Conservation (phyloP, 2,113 vertebrate species). For the Amblyopsis rosae region DNA sequence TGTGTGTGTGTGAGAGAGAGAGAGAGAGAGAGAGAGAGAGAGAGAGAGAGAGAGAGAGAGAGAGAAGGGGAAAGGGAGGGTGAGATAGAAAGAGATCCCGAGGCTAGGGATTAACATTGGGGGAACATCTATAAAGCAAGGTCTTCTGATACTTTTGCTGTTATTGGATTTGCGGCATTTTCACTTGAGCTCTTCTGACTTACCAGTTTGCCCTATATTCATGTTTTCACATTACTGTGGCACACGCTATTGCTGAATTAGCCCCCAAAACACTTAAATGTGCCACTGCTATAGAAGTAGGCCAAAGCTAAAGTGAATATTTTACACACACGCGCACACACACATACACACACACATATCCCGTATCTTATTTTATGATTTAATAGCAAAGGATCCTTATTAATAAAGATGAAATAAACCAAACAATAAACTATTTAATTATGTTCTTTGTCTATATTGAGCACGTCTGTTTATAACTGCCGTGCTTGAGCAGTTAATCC, state of each 20-base stretch:
- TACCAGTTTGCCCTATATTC: conserved; percentile 56
- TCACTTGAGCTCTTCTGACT: conserved; percentile 20
- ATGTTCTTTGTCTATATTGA: conserved; percentile 56
- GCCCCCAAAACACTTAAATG: conserved; percentile 57
- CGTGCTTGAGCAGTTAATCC: conserved; percentile 61
- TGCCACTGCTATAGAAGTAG: conserved; percentile 59
- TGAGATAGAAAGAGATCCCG: conserved; percentile 5
- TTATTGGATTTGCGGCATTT: conserved; percentile 58
- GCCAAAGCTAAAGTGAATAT: conserved; percentile 51
- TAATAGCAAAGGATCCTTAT: conserved; percentile 53
- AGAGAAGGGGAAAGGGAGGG: background rate
- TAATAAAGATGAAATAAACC: conserved; percentile 40
- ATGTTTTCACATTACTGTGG: conserved; percentile 60
- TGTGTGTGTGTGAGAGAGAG: background rate
- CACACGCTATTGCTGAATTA: conserved; percentile 40
- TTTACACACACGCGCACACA: conserved; percentile 10
- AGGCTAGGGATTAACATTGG: conserved; percentile 39
- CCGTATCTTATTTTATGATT: conserved; percentile 65
- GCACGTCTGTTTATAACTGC: conserved; percentile 52
- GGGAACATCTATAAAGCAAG: conserved; percentile 35
- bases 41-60: conserved; percentile 23
- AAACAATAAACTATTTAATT: conserved; percentile 52
- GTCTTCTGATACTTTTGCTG: conserved; percentile 44
- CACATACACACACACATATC: conserved; percentile 56
- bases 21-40: background rate